A percentile compares a stretch with the other conserved stretches of the same genome.
Conservation (phyloP, 1,140 invertebrate genomes). For the Magallana ariakensis region DNA sequence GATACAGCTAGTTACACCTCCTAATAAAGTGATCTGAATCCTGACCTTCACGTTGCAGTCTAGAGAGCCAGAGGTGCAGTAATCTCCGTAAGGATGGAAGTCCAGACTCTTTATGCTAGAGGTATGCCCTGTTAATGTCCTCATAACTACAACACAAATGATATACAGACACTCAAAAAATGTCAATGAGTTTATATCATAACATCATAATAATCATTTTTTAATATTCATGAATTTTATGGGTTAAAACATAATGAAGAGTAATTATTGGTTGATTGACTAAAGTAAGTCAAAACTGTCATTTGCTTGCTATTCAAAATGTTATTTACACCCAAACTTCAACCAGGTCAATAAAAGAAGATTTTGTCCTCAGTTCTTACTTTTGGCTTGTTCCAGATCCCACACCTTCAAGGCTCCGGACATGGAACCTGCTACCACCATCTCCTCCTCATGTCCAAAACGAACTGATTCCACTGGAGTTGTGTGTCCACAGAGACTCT, state of each 20-base stretch:
- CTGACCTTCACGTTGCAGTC: slow-evolving; percentile 91
- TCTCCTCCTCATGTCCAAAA: slow-evolving; percentile 96
- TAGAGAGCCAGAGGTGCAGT: slow-evolving; percentile 93
- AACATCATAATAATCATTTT: not conserved
- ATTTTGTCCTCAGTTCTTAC: slow-evolving; percentile 68
- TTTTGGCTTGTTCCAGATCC: slow-evolving; percentile 96
- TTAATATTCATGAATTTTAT: no score
- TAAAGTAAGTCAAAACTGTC: no score
- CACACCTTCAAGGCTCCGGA: slow-evolving; percentile 96
- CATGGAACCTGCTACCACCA: slow-evolving; percentile 96
- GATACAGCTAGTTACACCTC: slow-evolving; percentile 41
- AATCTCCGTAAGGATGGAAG: slow-evolving; percentile 98
- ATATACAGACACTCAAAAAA: not conserved
- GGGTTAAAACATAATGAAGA: no score
- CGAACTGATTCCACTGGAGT: slow-evolving; percentile 95
- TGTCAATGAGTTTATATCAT: not conserved
- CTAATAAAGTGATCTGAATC: not conserved
- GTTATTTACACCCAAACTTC: no score
- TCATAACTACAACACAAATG: slow-evolving; percentile 82
- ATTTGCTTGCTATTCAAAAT: no score
- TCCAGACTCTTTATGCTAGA: slow-evolving; percentile 93
- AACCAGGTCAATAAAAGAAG: no score
- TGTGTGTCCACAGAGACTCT: slow-evolving; percentile 94
- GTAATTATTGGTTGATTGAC: no score
- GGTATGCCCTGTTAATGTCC: slow-evolving; percentile 96